Evolutionary conservation across 37 sponge, comb jelly and placozoan species (phyloP), one percentile per base, ranked within the genome.

Genomic region (Hormiphora californensis): DNA sequence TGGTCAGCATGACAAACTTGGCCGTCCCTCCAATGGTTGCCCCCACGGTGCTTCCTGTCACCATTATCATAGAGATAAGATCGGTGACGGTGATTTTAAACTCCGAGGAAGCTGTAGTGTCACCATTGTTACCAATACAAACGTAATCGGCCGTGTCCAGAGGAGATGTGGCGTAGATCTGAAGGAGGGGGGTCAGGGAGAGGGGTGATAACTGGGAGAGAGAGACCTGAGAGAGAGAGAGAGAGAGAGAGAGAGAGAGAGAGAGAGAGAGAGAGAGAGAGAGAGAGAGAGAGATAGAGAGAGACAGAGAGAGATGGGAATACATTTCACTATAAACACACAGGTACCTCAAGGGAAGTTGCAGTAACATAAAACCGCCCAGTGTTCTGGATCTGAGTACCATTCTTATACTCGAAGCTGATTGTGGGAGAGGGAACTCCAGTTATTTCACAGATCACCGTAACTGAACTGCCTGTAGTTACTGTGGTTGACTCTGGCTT

Each of bases 321-420:
- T n/a, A n/a, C n/a, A n/a, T n/a, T n/a, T n/a, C n/a, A n/a, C n/a
- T n/a, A n/a, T n/a, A n/a, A n/a, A n/a, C n/a, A n/a, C n/a, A n/a
- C n/a, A n/a, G n/a, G n/a, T n/a, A n/a, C n/a, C n/a, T 32, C 44
- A 23, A 73, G 81, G 25, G 81, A 40, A 46, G 81, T 41, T 43
- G 81, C 41, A 40, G 81, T 73, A 3, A 73, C 81, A 46, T 73
- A 73, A 46, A 73, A 73, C 81, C 81, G 4, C 8, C 81, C 81
- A 22, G 40, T n/a, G 81, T 73, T 73, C 22, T 40, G 35, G 11
- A 73, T 27, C 81, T 73, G 81, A 4, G 81, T 32, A 9, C 35
- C 35, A 46, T 73, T 41, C 36, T 21, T 33, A 36, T 32, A 73
- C 46, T 43, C 36, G 81, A 73, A 73, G 39, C 17, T 8, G 35